These are phyloP conservation scores for Pedionomus torquatus DNA, from an alignment of 2,113 vertebrate genomes.

Conservation along the genomic window DNA sequence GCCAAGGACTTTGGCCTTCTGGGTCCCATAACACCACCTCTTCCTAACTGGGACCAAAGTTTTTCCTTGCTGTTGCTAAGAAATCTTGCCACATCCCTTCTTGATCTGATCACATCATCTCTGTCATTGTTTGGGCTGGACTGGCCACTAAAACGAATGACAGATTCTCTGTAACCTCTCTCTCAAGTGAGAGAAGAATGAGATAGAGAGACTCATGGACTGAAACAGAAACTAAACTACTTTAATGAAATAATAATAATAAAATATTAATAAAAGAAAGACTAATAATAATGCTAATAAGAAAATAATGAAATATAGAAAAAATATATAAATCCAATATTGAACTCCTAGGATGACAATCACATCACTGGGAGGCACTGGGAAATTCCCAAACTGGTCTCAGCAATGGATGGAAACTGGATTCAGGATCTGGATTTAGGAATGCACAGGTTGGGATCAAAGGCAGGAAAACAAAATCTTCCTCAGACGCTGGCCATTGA, in stretches of 20 bases:
- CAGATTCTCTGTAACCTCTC: not conserved
- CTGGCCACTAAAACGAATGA: not conserved
- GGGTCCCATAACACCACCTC: not conserved
- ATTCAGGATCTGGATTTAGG: not conserved
- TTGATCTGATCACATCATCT: not conserved
- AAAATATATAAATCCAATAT: not conserved
- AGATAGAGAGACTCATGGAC: not conserved
- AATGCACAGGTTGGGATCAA: not conserved
- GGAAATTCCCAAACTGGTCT: not conserved
- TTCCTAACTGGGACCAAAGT: not conserved
- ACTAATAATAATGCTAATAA: not conserved
- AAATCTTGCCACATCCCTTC: not conserved
- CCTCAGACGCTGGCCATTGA: not conserved
- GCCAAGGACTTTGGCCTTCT: not conserved
- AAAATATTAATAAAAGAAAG: not conserved
- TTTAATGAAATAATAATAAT: not conserved
- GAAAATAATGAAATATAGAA: not conserved
- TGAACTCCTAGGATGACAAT: not conserved
- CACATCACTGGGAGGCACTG: not conserved
- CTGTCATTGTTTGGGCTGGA: not conserved
- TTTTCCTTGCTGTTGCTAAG: not conserved
- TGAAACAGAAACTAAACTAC: not conserved
- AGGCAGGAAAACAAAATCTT: not conserved
- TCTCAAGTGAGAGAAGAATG: not conserved
- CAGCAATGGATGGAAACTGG: not conserved